Percentiles rank a stretch among this genome's conserved stretches.
phyloP scores from a whole-genome alignment of 1,140 invertebrate species.

The Bilobella aurantiaca region DNA sequence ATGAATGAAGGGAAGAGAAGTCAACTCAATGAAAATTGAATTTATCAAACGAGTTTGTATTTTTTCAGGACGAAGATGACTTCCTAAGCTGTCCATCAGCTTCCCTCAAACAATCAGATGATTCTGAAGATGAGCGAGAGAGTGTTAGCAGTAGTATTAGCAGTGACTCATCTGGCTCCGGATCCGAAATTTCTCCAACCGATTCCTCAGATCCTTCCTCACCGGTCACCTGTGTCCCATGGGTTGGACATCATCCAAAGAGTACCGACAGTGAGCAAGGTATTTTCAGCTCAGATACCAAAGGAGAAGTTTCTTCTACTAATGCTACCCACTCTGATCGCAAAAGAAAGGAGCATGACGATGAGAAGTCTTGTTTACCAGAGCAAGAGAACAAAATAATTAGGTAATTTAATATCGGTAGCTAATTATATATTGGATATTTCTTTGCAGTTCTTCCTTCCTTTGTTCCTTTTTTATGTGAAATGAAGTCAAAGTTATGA shows the following conservation, averaged over 20 bases:
- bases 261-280: not conserved
- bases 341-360: constrained; percentile 7
- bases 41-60: not conserved
- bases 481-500: too few species aligned
- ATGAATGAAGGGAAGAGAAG: too few species aligned
- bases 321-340: not conserved
- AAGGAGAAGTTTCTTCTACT: not conserved
- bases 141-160: not conserved
- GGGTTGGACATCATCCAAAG: not conserved
- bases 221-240: not conserved
- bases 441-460: too few species aligned
- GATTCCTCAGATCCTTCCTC: not conserved
- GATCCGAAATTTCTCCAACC: not conserved
- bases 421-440: too few species aligned
- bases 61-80: not conserved
- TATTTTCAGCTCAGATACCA: not conserved
- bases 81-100: not conserved
- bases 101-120: not conserved
- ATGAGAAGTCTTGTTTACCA: constrained; percentile 1
- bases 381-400: not conserved
- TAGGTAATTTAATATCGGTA: not conserved
- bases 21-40: not conserved
- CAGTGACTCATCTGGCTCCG: not conserved
- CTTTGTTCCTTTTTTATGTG: too few species aligned
- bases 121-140: not conserved